phyloP scores from a whole-genome alignment of 2,888 invertebrate genomes.

The Drosophila ustulata region DNA sequence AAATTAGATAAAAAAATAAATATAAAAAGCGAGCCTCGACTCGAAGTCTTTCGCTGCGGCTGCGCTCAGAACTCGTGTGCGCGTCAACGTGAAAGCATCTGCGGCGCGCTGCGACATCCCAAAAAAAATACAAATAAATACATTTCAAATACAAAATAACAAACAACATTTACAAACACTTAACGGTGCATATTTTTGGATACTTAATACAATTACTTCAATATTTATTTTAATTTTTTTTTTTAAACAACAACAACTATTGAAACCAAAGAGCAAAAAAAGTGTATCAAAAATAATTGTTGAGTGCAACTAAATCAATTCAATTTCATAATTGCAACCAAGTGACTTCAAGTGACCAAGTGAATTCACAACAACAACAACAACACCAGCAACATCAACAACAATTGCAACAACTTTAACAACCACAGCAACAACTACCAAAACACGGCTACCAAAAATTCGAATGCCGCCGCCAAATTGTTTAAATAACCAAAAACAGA shows the following conservation, averaged over 20 bases:
- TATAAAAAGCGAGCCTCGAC: not conserved
- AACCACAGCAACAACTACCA: conserved; percentile 18
- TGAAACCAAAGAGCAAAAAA: conserved; percentile 56
- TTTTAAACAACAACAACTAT: conserved; percentile 22
- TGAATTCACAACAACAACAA: conserved; percentile 1
- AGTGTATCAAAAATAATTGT: conserved; percentile 43
- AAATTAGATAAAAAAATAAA: conserved; percentile 49
- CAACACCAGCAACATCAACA: conserved; percentile 10
- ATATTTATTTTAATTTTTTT: conserved; percentile 50
- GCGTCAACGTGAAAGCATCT: conserved; percentile 81
- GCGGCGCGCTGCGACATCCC: conserved; percentile 54
- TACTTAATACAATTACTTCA: conserved; percentile 3
- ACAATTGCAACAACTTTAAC: conserved; percentile 7
- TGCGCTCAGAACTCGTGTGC: conserved; percentile 82
- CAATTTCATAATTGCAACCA: not conserved
- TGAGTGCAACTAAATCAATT: conserved; percentile 46
- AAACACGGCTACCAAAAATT: conserved; percentile 33
- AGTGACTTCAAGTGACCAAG: conserved; percentile 1
- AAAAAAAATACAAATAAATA: not conserved
- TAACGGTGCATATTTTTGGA: conserved; percentile 39
- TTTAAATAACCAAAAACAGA: conserved; percentile 48
- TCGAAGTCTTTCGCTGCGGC: conserved; percentile 74
- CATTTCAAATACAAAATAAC: conserved; percentile 4
- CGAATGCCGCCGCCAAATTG: conserved; percentile 75
- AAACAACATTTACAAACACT: conserved; percentile 37